phyloP scores from a whole-genome alignment of 2,888 invertebrate genomes.

The Caenorhabditis becei region DNA sequence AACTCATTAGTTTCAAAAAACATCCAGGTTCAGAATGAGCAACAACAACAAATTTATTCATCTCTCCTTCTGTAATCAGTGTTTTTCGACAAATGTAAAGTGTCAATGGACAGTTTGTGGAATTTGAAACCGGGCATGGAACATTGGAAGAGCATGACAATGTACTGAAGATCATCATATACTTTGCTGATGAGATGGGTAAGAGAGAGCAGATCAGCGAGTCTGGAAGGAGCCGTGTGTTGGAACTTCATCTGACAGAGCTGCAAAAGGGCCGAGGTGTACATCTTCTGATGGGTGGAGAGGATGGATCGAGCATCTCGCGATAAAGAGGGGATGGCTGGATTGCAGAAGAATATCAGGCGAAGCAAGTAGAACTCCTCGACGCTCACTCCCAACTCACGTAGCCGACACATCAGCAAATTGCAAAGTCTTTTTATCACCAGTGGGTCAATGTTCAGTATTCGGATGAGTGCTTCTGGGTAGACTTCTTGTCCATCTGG shows the following conservation, averaged over 20 bases:
- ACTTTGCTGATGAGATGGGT: constrained; percentile 16
- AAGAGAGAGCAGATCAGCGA: constrained; percentile 11
- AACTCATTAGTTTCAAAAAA: too few relatives aligned
- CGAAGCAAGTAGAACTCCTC: neutral
- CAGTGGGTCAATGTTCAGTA: neutral
- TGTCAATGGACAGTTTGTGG: neutral
- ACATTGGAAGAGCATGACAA: constrained; percentile 18
- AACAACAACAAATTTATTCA: too few relatives aligned
- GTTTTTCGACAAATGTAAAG: neutral
- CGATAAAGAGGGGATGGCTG: neutral
- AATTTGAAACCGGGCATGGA: neutral
- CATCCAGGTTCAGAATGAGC: too few relatives aligned
- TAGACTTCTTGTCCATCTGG: neutral
- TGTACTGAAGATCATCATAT: constrained; percentile 34
- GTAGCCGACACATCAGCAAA: neutral
- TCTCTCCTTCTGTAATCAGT: too few relatives aligned
- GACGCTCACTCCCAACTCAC: neutral
- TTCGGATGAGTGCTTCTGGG: neutral
- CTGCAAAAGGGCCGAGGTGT: constrained; percentile 14
- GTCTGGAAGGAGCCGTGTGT: constrained; percentile 16
- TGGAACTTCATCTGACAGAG: constrained; percentile 17
- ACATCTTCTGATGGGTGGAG: constrained; percentile 18
- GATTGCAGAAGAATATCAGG: neutral
- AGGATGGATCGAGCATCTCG: constrained; percentile 11
- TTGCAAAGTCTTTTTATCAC: neutral